A percentile compares a stretch with the other conserved stretches of the same genome.
These are phyloP conservation scores for Nomada fucata DNA, from an alignment of 2,888 invertebrate genomes.

Conservation along the genomic window DNA sequence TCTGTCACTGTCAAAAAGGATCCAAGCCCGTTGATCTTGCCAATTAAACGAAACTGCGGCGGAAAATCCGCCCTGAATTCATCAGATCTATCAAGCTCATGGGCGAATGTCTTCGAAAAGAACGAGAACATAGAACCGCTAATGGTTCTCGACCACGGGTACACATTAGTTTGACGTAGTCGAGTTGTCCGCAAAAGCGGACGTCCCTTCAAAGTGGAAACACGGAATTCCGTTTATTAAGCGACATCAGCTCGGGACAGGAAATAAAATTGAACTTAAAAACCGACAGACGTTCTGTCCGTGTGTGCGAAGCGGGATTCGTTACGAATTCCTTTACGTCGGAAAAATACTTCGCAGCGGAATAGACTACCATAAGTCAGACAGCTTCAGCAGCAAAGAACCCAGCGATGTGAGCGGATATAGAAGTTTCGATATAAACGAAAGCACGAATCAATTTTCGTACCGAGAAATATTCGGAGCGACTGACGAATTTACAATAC, in stretches of 20 bases:
- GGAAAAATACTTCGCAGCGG: not conserved
- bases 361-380: not conserved
- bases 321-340: not conserved
- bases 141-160: not conserved
- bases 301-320: not conserved
- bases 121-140: conserved; percentile 5
- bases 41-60: conserved; percentile 32
- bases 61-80: not conserved
- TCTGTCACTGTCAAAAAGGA: not conserved
- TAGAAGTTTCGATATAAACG: too few species aligned
- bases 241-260: conserved; percentile 11
- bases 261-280: conserved; percentile 22
- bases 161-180: not conserved
- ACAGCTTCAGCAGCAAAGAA: too few species aligned
- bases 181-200: not conserved
- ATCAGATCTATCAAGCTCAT: not conserved
- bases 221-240: conserved; percentile 36
- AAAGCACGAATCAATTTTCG: not conserved
- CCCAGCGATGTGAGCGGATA: not conserved
- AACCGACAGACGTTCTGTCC: not conserved
- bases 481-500: not conserved
- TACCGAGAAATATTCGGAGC: not conserved
- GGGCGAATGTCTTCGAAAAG: not conserved
- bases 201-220: conserved; percentile 5
- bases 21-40: not conserved